Evolutionary conservation across 1,140 invertebrate species (phyloP), one percentile per base, ranked within the genome.

Genomic region (Drosophila leontia): DNA sequence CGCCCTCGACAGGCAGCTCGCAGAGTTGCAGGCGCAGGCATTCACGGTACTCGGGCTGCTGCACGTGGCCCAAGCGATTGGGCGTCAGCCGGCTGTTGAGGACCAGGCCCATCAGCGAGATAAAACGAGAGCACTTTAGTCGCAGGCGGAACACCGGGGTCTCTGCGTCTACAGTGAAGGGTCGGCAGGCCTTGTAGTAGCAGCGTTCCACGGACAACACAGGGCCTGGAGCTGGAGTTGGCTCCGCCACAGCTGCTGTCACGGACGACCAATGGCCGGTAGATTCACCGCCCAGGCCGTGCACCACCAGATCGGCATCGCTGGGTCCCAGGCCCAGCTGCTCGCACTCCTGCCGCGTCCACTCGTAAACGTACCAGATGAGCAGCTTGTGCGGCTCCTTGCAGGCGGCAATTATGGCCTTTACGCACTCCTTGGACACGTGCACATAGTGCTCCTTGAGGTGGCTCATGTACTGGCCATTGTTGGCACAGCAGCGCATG

Each of bases 361-460:
- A 92, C 48, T 92, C 90, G 29, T 83, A 91, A 11, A 92, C 87
- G 53, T 91, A 92, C 90, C 91, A 92, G 3, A 92, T 67, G 1
- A 92, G 56, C 44, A 91, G 57, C 71, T 92, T 92, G 26, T 84
- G 77, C 5, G 82, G 79, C 48, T 92, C 82, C 47, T 91, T 92
- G 65, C 83, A 83, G 3, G 84, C 80, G n/a, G 77, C 69, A 26
- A 92, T 92, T 0, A 92, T 92, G 4, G 86, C 72, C 44, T 92
- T 92, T 3, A 92, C 80, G 26, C 91, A 92, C 41, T 92, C 90
- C 75, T 92, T 92, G 50, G 91, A 91, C 2, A 92, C 84, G 32
- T 92, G 91, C 11, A 91, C 84, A 58, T 92, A 92, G 44, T 92
- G 76, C 9, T 67, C 71, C 41, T 88, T 88, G 12, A 87, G 57